Percentiles rank a stretch among this genome's conserved stretches.
Conservation (phyloP, 2,113 vertebrate genomes). For the Erythrolamprus reginae region DNA sequence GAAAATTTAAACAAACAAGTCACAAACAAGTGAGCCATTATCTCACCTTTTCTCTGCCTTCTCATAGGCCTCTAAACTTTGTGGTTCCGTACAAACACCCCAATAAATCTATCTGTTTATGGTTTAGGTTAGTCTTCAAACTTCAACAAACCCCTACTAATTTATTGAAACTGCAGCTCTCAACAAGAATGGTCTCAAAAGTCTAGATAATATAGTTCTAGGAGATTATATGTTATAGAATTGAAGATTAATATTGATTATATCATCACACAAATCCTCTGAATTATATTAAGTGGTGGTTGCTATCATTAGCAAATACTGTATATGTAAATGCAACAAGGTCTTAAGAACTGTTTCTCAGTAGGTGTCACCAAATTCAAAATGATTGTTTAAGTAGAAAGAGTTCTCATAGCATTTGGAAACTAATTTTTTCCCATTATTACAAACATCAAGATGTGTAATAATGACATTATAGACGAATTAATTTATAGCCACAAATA, state of each 20-base stretch:
- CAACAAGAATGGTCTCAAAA: not conserved
- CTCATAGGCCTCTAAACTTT: no score
- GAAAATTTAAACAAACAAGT: no score
- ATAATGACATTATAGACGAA: not conserved
- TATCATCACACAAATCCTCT: not conserved
- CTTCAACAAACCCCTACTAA: not conserved
- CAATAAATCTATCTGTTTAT: no score
- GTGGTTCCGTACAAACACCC: no score
- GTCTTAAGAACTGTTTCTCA: not conserved
- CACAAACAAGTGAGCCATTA: no score
- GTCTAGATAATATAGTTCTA: not conserved
- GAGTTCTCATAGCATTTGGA: not conserved
- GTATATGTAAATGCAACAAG: not conserved
- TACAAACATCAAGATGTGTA: not conserved
- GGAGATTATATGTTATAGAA: not conserved
- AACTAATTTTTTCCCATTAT: not conserved
- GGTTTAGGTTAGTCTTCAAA: not conserved
- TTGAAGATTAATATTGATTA: no score
- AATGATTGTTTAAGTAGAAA: not conserved
- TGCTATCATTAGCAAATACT: not conserved
- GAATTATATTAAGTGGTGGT: not conserved
- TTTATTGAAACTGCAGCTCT: not conserved
- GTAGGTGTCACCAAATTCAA: not conserved
- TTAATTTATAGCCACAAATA: no score
- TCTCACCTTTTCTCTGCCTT: no score